A percentile compares a stretch with the other conserved stretches of the same genome.
Conservation (phyloP, 2,797 vertebrate species). For the Avahi laniger region DNA sequence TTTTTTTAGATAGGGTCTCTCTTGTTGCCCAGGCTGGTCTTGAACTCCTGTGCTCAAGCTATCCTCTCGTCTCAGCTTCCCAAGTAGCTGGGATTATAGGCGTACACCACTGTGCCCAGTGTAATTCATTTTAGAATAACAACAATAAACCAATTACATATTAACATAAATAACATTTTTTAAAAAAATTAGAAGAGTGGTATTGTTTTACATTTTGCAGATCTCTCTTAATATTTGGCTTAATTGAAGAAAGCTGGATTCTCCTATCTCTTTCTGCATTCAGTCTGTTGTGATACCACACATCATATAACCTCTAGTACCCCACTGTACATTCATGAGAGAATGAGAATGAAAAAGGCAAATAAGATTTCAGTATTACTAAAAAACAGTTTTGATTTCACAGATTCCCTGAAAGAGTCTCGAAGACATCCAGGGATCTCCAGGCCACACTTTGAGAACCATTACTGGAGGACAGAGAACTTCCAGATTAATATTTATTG, state of each 20-base stretch:
- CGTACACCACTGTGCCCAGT: not conserved
- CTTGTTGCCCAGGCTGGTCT: not conserved
- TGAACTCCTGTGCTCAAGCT: not conserved
- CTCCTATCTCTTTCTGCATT: not conserved
- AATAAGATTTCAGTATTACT: not conserved
- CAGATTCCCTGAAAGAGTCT: not conserved
- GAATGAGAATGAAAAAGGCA: not conserved
- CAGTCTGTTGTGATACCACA: not conserved
- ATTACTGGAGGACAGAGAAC: not conserved
- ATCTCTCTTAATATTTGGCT: not conserved
- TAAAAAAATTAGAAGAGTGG: not conserved
- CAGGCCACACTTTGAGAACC: not conserved
- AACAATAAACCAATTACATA: not conserved
- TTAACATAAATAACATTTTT: not conserved
- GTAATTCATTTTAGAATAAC: not conserved
- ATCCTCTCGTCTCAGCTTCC: not conserved
- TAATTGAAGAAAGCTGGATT: not conserved
- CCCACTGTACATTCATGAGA: not conserved
- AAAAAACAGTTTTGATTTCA: not conserved
- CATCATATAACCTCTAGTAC: not conserved
- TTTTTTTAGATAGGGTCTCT: not conserved
- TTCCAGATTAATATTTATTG: not conserved
- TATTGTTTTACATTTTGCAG: not conserved
- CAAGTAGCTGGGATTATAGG: not conserved
- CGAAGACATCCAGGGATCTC: not conserved